These are phyloP conservation scores for Turdus rufiventris DNA, from an alignment of 2,113 vertebrate genomes.

Conservation along the genomic window DNA sequence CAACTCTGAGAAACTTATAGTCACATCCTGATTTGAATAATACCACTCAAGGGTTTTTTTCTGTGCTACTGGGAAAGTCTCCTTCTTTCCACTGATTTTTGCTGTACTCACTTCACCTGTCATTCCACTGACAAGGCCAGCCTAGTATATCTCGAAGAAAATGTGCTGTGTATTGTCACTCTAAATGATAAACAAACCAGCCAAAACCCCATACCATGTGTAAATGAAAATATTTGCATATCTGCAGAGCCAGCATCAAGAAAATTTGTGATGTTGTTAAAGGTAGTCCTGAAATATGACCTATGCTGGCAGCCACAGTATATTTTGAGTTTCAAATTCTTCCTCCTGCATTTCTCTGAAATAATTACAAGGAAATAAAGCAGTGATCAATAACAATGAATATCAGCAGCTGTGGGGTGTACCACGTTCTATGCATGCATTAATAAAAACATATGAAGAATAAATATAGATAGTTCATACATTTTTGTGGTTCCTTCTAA, in stretches of 20 bases:
- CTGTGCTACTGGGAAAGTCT: neutral
- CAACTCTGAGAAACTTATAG: neutral
- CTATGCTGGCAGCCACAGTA: neutral
- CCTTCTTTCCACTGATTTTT: neutral
- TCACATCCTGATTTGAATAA: neutral
- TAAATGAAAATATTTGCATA: neutral
- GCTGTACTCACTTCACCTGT: neutral
- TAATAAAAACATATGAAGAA: neutral
- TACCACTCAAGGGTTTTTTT: neutral
- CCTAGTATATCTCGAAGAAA: neutral
- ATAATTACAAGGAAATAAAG: neutral
- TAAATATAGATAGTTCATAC: neutral
- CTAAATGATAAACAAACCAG: neutral
- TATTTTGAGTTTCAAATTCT: neutral
- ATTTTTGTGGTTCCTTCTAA: neutral
- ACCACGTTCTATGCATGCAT: neutral
- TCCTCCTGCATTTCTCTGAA: neutral
- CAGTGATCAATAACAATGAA: neutral
- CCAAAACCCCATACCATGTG: accelerated
- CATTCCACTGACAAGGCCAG: neutral
- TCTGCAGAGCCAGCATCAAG: neutral
- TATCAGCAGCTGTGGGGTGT: neutral
- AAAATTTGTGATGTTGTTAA: neutral
- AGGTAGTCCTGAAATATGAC: neutral
- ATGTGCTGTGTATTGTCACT: neutral